Percentiles rank a stretch among this genome's conserved stretches.
Evolutionary conservation across 2,888 invertebrate species (phyloP).

Genomic region (Leptogaster cylindrica): DNA sequence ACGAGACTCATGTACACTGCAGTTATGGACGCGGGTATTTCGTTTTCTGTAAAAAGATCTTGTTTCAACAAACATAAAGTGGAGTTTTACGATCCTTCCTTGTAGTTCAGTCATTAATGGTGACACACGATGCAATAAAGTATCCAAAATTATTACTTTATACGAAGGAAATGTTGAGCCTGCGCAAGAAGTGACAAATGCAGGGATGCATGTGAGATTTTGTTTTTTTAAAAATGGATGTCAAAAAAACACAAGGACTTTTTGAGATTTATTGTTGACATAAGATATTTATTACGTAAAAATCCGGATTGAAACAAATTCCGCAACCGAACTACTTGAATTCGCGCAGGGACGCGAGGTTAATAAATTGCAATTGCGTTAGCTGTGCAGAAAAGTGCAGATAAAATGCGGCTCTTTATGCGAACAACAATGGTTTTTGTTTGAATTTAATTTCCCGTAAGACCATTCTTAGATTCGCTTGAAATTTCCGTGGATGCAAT

Average conservation of each 20-base stretch:
- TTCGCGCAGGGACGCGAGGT: neutral
- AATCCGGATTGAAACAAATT: neutral
- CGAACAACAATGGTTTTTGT: neutral
- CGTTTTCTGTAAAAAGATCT: neutral
- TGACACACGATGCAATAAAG: neutral
- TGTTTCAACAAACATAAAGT: neutral
- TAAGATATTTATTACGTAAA: neutral
- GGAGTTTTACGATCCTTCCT: neutral
- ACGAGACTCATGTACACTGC: neutral
- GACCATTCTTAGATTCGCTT: neutral
- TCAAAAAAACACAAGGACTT: neutral
- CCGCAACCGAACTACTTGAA: neutral
- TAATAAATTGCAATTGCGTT: neutral
- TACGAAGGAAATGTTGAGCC: neutral
- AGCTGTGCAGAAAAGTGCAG: neutral
- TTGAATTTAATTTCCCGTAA: neutral
- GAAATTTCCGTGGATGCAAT: neutral
- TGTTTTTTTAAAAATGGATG: neutral
- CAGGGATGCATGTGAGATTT: neutral
- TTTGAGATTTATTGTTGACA: neutral
- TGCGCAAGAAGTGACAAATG: neutral
- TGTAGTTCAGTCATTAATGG: neutral
- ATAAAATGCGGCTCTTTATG: neutral
- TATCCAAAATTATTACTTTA: neutral
- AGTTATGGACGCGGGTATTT: neutral